Evolutionary conservation across 2,888 invertebrate species (phyloP), one percentile per base, ranked within the genome.

Genomic region (Eumacrocentrus americanus): DNA sequence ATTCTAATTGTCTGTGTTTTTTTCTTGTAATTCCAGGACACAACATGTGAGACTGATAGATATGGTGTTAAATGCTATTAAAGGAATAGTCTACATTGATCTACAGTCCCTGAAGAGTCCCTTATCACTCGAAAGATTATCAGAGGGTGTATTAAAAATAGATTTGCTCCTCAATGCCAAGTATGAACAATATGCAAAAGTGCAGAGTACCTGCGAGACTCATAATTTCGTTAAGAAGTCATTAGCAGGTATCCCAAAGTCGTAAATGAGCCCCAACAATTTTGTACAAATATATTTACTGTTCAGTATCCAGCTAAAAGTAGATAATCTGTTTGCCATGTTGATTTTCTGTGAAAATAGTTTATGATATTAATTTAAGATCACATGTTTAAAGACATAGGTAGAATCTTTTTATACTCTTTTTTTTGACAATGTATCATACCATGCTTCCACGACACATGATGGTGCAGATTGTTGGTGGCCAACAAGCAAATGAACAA

Each of bases 381-480:
- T 42, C 23, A 12, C 12, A 3, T 25, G 23, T 25, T 3, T 12
- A 25, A 25, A 22, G 6, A 11, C 47, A 37, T 6, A 9, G 9
- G 25, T 48, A 48, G 25, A 12, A 16, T 22, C 22, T 25, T 25
- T 2, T 51, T 40, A 38, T 46, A 25, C 42, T 55, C 9, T 42
- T 47, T 22, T 47, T 58, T 57, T 25, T 70, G 69, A 75, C 70
- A 73, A 80, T 80, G 80, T 77, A 80, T 76, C 79, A 78, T 66
- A 65, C 79, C 66, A 70, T 74, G 66, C 72, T 72, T 66, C 74
- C 74, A 60, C 71, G 78, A 35, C 77, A 77, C 68, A 72, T 78
- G 70, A 75, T 79, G 76, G 75, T 79, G 64, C 79, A 80, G 65
- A 70, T 78, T 69, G 70, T 75, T 64, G 72, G 73, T 69, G 70